phyloP scores from a whole-genome alignment of 2,888 invertebrate genomes.

The Caenorhabditis uteleia region DNA sequence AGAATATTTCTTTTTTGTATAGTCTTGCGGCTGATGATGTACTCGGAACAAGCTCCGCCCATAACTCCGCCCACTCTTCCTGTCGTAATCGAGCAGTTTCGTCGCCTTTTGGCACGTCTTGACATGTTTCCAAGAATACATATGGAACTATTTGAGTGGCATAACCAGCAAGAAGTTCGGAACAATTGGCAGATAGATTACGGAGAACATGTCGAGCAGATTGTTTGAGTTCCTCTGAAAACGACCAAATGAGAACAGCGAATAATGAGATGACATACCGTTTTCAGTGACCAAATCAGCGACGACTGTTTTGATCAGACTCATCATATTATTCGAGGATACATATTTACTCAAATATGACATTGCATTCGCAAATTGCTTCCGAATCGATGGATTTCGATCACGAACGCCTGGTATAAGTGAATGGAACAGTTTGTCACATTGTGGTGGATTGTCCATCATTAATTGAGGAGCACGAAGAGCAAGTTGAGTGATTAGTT shows the following conservation, averaged over 20 bases:
- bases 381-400: slow-evolving; percentile 54
- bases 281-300: slow-evolving; percentile 35
- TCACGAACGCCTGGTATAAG: slow-evolving; percentile 48
- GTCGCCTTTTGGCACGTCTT: slow-evolving; percentile 51
- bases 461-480: slow-evolving; percentile 51
- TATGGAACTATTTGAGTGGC: slow-evolving; percentile 46
- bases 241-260: slow-evolving; percentile 11
- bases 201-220: slow-evolving; percentile 47
- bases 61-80: slow-evolving; percentile 55
- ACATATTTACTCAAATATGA: slow-evolving; percentile 52
- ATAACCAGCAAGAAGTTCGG: slow-evolving; percentile 42
- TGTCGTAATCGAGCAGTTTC: slow-evolving; percentile 37
- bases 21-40: slow-evolving; percentile 44
- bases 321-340: slow-evolving; percentile 39
- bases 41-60: slow-evolving; percentile 56
- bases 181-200: slow-evolving; percentile 44
- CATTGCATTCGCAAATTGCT: slow-evolving; percentile 51
- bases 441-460: slow-evolving; percentile 33
- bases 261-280: slow-evolving; percentile 11
- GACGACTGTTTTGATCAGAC: slow-evolving; percentile 34
- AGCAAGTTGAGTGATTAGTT: slow-evolving; percentile 47
- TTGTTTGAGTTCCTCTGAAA: slow-evolving; percentile 49
- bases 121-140: slow-evolving; percentile 49
- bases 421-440: slow-evolving; percentile 45
- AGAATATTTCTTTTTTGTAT: slow-evolving; percentile 51